phyloP scores from a whole-genome alignment of 2,888 invertebrate genomes.

The Nomada ruficornis region DNA sequence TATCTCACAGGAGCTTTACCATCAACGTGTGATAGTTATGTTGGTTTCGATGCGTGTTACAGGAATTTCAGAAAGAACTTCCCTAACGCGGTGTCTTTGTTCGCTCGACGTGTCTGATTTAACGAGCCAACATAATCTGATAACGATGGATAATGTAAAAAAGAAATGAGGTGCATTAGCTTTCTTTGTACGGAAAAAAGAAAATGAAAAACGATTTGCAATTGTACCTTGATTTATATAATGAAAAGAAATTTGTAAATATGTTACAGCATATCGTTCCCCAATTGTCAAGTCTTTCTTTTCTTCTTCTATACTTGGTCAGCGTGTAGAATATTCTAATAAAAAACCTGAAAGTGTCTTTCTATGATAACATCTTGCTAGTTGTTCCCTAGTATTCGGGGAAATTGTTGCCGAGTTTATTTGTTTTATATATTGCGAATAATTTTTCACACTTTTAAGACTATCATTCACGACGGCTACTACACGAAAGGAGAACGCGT shows the following conservation, averaged over 20 bases:
- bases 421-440: constrained; percentile 45
- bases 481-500: not conserved
- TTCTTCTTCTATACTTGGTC: constrained; percentile 32
- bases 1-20: constrained; percentile 19
- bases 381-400: constrained; percentile 41
- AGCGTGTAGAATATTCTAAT: constrained; percentile 37
- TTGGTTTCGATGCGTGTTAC: constrained; percentile 24
- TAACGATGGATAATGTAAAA: constrained; percentile 29
- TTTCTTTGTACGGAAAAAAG: constrained; percentile 53
- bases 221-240: constrained; percentile 69
- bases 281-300: constrained; percentile 61
- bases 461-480: not conserved
- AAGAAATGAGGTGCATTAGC: constrained; percentile 57
- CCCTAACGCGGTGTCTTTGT: constrained; percentile 35
- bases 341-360: constrained; percentile 47
- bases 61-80: constrained; percentile 13
- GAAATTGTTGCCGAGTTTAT: constrained; percentile 56
- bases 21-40: constrained; percentile 22
- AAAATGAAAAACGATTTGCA: constrained; percentile 47
- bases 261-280: constrained; percentile 70
- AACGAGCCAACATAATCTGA: constrained; percentile 51
- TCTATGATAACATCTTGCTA: constrained; percentile 27
- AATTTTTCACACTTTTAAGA: constrained; percentile 5
- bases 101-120: constrained; percentile 48
- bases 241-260: constrained; percentile 67